Evolutionary conservation across 2,797 vertebrate genomes (phyloP), one percentile per base, ranked within the genome.

Genomic region (Pipistrellus pipistrellus): DNA sequence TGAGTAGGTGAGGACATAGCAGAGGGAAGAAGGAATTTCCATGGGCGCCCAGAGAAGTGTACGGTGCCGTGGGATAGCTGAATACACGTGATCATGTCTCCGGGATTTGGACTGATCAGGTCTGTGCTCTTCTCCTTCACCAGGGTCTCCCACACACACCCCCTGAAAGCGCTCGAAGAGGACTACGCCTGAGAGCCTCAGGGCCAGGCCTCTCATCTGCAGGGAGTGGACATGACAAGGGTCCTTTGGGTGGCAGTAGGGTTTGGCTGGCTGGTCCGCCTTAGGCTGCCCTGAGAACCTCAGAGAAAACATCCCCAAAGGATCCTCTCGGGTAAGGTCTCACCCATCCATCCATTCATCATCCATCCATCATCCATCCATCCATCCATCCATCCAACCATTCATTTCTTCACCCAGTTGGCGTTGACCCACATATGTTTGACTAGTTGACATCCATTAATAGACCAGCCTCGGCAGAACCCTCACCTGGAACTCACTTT

Each of bases 11-110:
- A 35, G 11, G 41, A 2, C 10, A 2, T 0, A 18, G 62, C 35
- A 51, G 57, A 82, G 48, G 41, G 25, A 82, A 57, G 48, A 9
- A 27, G 18, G 59, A 6, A 14, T 85, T n/a, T 17, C 57, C 23
- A 0, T 4, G 59, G 59, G 23, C 53, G n/a, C 53, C 38, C 73
- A 27, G 51, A 51, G 32, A 71, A 14, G 57, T 10, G 2, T 13
- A 14, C 4, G 14, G 7, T 5, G 32, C 44, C 11, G 12, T 1
- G 9, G 9, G 21, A 21, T 5, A 13, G 23, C 8, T 30, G n/a
- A 44, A 4, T n/a, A 8, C 0, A 0, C 3, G 25, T 4, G 6
- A 44, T n/a, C 53, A 20, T 0, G 20, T 18, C 35, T 20, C 2
- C 32, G 25, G 68, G 11, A n/a, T n/a, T 41, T 25, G 11, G n/a